Evolutionary conservation across 1,140 invertebrate species (phyloP).

Genomic region (Pogonomyrmex californicus): DNA sequence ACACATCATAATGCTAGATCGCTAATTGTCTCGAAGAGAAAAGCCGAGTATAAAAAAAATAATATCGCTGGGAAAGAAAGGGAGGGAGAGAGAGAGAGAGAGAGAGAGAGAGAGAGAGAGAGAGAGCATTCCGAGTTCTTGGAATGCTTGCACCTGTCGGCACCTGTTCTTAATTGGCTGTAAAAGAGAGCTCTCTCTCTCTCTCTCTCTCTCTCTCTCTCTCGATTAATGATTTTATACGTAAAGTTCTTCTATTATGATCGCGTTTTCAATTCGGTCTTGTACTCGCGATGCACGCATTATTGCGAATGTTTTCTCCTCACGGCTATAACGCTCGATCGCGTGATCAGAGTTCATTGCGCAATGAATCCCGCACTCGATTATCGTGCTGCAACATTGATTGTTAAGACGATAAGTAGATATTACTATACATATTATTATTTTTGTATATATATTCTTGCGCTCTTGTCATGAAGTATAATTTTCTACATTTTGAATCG

Average conservation of each 20-base stretch:
- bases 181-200: too few relatives aligned
- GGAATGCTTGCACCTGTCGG: slow-evolving; percentile 23
- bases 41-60: slow-evolving; percentile 5
- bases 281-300: background rate
- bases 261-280: slow-evolving; percentile 1
- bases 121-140: background rate
- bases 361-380: background rate
- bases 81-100: too few relatives aligned
- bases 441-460: background rate
- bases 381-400: background rate
- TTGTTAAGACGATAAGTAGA: background rate
- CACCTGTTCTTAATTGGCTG: slow-evolving; percentile 34
- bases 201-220: too few relatives aligned
- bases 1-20: slow-evolving; percentile 17
- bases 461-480: background rate
- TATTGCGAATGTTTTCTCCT: slow-evolving; percentile 1
- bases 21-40: slow-evolving; percentile 25
- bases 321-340: background rate
- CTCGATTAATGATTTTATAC: background rate
- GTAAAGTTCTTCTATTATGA: background rate
- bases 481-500: background rate
- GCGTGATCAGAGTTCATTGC: background rate
- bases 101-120: background rate
- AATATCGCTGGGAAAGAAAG: too few relatives aligned
- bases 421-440: slow-evolving; percentile 42